Conservation (phyloP, 2,797 vertebrate species). For the Sylvilagus floridanus region DNA sequence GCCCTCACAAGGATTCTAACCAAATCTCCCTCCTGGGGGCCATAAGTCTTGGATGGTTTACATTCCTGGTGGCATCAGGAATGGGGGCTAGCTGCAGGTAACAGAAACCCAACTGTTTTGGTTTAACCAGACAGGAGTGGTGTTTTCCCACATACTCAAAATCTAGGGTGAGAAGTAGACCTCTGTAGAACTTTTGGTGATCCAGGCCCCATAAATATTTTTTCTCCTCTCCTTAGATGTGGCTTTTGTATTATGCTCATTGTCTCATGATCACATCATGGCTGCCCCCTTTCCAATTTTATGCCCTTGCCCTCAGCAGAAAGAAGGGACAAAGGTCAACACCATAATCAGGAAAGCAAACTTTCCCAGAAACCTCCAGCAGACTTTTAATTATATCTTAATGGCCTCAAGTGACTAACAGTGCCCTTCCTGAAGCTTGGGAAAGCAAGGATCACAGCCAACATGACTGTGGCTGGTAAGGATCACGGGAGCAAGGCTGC, state of each 20-base stretch:
- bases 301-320: background rate
- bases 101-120: background rate
- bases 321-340: background rate
- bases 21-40: constrained; percentile 1
- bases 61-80: background rate
- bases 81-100: background rate
- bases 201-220: background rate
- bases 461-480: background rate
- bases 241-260: background rate
- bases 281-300: background rate
- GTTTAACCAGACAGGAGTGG: background rate
- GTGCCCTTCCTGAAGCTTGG: background rate
- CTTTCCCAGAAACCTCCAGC: background rate
- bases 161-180: background rate
- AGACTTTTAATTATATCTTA: background rate
- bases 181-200: background rate
- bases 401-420: background rate
- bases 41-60: background rate
- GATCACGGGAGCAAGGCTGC: background rate
- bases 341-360: background rate
- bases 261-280: background rate
- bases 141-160: background rate
- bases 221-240: background rate
- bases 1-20: background rate
- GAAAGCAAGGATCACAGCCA: background rate